Conservation (phyloP, 2,888 invertebrate species). For the Tortricodes alternella region DNA sequence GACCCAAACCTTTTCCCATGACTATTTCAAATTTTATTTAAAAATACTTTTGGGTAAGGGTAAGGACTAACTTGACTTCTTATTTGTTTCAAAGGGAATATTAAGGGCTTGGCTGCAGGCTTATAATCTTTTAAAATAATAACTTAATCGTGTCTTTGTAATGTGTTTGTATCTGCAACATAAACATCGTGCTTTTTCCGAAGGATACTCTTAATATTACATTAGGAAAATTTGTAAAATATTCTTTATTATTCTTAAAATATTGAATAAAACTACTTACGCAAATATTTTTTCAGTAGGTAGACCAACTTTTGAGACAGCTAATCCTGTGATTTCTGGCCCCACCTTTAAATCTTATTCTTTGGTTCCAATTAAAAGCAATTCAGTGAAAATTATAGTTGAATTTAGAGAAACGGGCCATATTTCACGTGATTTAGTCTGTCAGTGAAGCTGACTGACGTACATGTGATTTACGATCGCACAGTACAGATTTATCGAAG, state of each 20-base stretch:
- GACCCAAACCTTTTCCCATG: slow-evolving; percentile 61
- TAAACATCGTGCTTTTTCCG: too few relatives aligned
- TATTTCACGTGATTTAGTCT: slow-evolving; percentile 69
- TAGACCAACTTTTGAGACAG: not conserved
- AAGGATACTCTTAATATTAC: too few relatives aligned
- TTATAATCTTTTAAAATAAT: too few relatives aligned
- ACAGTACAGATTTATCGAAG: slow-evolving; percentile 60
- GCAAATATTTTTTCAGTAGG: too few relatives aligned
- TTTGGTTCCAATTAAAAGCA: slow-evolving; percentile 74
- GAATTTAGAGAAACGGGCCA: slow-evolving; percentile 59
- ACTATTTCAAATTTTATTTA: slow-evolving; percentile 63
- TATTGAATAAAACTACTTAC: too few relatives aligned
- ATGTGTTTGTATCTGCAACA: too few relatives aligned
- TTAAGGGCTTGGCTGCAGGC: too few relatives aligned
- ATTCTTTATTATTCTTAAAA: too few relatives aligned
- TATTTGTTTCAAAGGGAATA: not conserved
- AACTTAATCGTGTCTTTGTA: too few relatives aligned
- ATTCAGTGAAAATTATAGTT: slow-evolving; percentile 63
- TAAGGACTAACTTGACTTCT: not conserved
- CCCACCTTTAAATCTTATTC: slow-evolving; percentile 40
- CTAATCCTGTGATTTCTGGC: not conserved
- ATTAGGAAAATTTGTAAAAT: too few relatives aligned
- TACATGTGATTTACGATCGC: slow-evolving; percentile 57
- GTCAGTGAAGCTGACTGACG: slow-evolving; percentile 55
- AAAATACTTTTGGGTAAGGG: slow-evolving; percentile 14